Evolutionary conservation across 1,140 invertebrate species (phyloP), one percentile per base, ranked within the genome.

Genomic region (Pseudomyrmex gracilis): DNA sequence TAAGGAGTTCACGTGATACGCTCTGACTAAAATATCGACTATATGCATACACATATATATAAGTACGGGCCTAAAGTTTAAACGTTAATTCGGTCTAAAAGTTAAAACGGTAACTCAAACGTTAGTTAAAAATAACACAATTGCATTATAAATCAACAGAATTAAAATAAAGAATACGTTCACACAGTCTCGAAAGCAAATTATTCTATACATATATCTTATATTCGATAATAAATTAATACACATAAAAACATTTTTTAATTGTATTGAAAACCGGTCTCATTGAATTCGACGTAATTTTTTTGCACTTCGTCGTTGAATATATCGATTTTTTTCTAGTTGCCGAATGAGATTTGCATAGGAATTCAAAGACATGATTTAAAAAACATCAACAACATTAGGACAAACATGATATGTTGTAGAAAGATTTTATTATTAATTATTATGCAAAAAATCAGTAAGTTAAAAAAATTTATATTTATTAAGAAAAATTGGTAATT

Each of bases 381-480:
- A 63, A 70, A 78, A 66, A 73, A 83, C n/a, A 74, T 49, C 55
- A 61, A 64, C 51, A 55, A 61, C 15, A 66, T 68, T 83, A 83
- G 55, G 49, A 74, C 78, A 57, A 34, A 57, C 43, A 3, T 67
- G 53, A 58, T 47, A 55, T 73, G 61, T 67, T 66, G 61, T n/a
- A 53, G 47, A 77, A 34, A 34, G 34, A 53, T 13, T 67, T 74
- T 61, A 66, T 67, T 34, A 78, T 70, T 71, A 47, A 55, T 58
- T 22, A 34, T 66, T 22, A 34, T 66, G 57, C 58, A 83, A 76
- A 58, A 67, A 76, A 64, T 43, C 20, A 53, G 22, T 17, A 49
- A 47, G 76, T 68, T 49, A 17, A 60, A 85, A 64, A 76, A 76
- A 15, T 82, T 85, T 63, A 73, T 58, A 80, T 80, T 58, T 71